phyloP scores from a whole-genome alignment of 1,140 invertebrate genomes.

The Drosophila melanogaster region DNA sequence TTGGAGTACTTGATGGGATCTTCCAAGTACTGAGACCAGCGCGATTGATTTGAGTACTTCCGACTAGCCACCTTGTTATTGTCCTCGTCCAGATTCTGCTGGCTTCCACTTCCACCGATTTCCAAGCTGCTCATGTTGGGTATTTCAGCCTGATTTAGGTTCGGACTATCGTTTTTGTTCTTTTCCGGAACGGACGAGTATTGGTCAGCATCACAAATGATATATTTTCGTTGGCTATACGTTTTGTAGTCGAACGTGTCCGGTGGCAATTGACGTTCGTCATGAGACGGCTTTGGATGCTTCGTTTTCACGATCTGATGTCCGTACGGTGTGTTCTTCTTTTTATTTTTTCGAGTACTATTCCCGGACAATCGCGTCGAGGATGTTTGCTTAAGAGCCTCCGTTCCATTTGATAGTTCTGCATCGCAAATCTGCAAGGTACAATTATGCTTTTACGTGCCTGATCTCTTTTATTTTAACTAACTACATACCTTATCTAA shows the following conservation, averaged over 20 bases:
- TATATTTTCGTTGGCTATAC: slow-evolving; percentile 27
- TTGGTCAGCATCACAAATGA: slow-evolving; percentile 14
- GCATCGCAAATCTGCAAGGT: slow-evolving; percentile 25
- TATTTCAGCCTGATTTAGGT: slow-evolving; percentile 4
- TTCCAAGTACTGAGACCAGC: slow-evolving; percentile 39
- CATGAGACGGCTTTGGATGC: slow-evolving; percentile 28
- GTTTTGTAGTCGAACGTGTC: slow-evolving; percentile 44
- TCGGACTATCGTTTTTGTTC: slow-evolving; percentile 20
- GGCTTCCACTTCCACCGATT: slow-evolving; percentile 3
- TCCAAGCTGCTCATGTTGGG: slow-evolving; percentile 30
- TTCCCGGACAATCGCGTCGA: slow-evolving; percentile 13
- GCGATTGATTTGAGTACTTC: slow-evolving; percentile 20
- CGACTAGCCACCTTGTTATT: slow-evolving; percentile 4
- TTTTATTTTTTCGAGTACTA: slow-evolving; percentile 26
- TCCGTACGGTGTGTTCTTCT: slow-evolving; percentile 33
- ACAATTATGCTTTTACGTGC: too few species aligned
- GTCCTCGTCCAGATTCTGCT: slow-evolving; percentile 1
- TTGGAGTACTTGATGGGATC: slow-evolving; percentile 23
- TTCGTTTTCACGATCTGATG: slow-evolving; percentile 18
- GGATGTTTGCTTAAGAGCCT: slow-evolving; percentile 17
- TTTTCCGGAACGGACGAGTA: slow-evolving; percentile 16
- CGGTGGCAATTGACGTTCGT: slow-evolving; percentile 39
- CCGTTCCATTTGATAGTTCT: slow-evolving; percentile 36
- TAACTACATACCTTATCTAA: slow-evolving; percentile 18
- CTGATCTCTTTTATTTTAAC: neutral